Percentiles rank a stretch among this genome's conserved stretches.
Conservation (phyloP, 2,888 invertebrate species). For the Drosophila pegasa region DNA sequence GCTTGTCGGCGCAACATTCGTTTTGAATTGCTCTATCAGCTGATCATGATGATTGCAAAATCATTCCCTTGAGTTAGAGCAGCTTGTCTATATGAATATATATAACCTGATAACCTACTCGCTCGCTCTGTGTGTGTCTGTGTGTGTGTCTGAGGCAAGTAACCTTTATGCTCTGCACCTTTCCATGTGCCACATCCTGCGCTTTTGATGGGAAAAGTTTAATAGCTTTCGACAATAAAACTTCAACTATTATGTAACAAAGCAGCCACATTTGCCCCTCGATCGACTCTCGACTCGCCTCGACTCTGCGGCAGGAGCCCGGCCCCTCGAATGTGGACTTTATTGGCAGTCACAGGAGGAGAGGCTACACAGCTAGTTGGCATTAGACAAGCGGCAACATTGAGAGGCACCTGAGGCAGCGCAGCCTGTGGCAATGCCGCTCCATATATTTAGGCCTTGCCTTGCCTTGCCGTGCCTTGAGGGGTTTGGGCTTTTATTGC, state of each 20-base stretch:
- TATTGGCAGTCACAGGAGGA: conserved; percentile 66
- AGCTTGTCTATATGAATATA: conserved; percentile 48
- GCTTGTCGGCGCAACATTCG: background rate
- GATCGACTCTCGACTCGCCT: conserved; percentile 53
- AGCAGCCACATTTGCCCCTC: conserved; percentile 68
- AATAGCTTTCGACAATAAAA: conserved; percentile 82
- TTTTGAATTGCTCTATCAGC: conserved; percentile 37
- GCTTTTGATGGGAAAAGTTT: conserved; percentile 81
- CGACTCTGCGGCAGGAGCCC: conserved; percentile 9
- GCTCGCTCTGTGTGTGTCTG: conserved; percentile 1
- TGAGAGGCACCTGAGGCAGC: conserved; percentile 36
- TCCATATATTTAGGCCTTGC: background rate
- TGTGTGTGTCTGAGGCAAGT: conserved; percentile 36
- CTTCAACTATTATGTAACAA: conserved; percentile 79
- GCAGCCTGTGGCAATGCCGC: conserved; percentile 21
- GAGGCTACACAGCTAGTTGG: conserved; percentile 41
- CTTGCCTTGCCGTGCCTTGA: conserved; percentile 47
- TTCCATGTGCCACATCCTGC: conserved; percentile 67
- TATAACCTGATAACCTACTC: conserved; percentile 48
- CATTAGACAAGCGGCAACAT: conserved; percentile 39
- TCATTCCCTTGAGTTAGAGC: conserved; percentile 19
- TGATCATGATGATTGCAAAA: conserved; percentile 51
- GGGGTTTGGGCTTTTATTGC: conserved; percentile 72
- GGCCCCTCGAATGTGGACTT: conserved; percentile 33
- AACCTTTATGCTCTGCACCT: conserved; percentile 74